These are phyloP conservation scores for Agrilus mali DNA, from an alignment of 2,888 invertebrate species.

Conservation along the genomic window DNA sequence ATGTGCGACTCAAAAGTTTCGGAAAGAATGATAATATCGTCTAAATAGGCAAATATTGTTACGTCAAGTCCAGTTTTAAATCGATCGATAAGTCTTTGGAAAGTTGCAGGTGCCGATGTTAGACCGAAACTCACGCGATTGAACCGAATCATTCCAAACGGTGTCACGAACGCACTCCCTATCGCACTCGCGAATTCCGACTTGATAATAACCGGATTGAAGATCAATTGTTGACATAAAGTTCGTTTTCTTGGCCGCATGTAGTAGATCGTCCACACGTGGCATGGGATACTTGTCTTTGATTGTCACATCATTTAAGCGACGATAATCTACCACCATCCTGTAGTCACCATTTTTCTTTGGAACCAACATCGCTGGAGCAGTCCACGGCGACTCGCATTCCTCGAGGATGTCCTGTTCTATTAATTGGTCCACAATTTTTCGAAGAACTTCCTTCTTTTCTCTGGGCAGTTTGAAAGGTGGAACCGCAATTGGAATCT, in stretches of 20 bases:
- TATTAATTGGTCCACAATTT: too few species aligned
- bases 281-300: constrained; percentile 25
- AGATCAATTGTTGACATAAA: constrained; percentile 23
- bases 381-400: too few species aligned
- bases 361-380: too few species aligned
- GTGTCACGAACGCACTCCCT: constrained; percentile 33
- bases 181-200: constrained; percentile 18
- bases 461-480: too few species aligned
- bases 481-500: too few species aligned
- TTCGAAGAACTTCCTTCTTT: too few species aligned
- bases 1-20: constrained; percentile 14
- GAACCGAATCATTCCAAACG: constrained; percentile 16
- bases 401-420: too few species aligned
- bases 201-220: constrained; percentile 26
- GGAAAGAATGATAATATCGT: constrained; percentile 18
- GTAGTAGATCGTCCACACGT: constrained; percentile 29
- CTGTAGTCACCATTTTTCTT: too few species aligned
- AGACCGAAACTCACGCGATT: constrained; percentile 16
- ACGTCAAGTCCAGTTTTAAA: too few species aligned
- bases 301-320: too few species aligned
- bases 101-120: constrained; percentile 16
- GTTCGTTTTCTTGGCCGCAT: constrained; percentile 20
- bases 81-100: constrained; percentile 17
- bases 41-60: constrained; percentile 16
- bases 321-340: too few species aligned